Conservation (phyloP, 1,140 invertebrate species). For the Thrips palmi region DNA sequence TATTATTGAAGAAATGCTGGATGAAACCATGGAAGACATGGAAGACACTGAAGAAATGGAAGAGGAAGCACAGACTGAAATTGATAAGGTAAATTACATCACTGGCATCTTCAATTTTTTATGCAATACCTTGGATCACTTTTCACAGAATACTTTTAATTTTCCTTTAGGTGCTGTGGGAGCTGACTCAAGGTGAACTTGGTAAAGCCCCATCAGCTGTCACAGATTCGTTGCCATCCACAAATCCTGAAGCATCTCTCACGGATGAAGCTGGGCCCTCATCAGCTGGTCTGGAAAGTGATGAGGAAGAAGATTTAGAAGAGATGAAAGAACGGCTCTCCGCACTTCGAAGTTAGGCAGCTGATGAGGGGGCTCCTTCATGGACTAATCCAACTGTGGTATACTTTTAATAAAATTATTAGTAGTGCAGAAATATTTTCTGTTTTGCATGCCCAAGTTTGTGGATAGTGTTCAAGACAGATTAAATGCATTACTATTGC, state of each 20-base stretch:
- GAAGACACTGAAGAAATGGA: slow-evolving; percentile 83
- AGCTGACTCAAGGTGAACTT: slow-evolving; percentile 82
- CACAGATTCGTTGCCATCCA: slow-evolving; percentile 25
- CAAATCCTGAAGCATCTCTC: slow-evolving; percentile 42
- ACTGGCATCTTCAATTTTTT: slow-evolving; percentile 14
- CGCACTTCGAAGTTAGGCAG: slow-evolving; percentile 37
- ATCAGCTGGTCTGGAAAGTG: slow-evolving; percentile 29
- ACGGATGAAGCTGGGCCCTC: slow-evolving; percentile 27
- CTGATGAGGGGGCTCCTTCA: too few species aligned
- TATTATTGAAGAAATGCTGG: slow-evolving; percentile 99
- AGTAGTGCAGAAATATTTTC: too few species aligned
- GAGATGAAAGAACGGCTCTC: slow-evolving; percentile 73
- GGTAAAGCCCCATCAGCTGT: slow-evolving; percentile 64
- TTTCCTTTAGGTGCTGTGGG: slow-evolving; percentile 62
- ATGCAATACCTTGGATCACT: slow-evolving; percentile 10
- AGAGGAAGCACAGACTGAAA: slow-evolving; percentile 80
- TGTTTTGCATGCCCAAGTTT: too few species aligned
- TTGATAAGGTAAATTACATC: slow-evolving; percentile 53
- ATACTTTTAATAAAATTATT: too few species aligned
- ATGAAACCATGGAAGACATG: slow-evolving; percentile 86
- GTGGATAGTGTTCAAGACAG: too few species aligned
- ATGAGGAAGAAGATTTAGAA: slow-evolving; percentile 60
- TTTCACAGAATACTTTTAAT: slow-evolving; percentile 1
- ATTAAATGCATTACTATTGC: too few species aligned
- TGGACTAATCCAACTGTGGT: too few species aligned